Base-by-base conservation (phyloP, 2,797 vertebrate species). In the Cuculus canorus region DNA sequence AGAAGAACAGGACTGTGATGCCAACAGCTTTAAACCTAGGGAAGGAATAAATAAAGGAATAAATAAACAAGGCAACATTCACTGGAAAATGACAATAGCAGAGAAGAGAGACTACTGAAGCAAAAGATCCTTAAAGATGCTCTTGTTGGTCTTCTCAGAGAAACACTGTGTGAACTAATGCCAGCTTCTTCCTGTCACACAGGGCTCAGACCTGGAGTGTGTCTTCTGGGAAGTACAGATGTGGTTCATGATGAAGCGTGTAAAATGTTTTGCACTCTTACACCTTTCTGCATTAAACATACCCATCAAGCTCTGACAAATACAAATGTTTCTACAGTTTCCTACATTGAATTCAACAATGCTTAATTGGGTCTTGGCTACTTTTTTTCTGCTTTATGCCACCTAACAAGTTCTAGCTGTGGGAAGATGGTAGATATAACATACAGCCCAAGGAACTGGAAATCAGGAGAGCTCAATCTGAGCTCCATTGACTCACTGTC, bases 231-330 rank as follows among this genome's bases (percentile, higher is more conserved):
- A 27, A 1, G 2, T 18, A 37, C 27, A 87, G n/a, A 33, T 12
- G 3, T 11, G 10, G 5, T 22, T 41, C n/a, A 28, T 10, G 39
- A 56, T 9, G n/a, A 87, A 14, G 16, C 69, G n/a, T 4, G 28
- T 7, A 47, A 52, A 88, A 66, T 24, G 1, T 33, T 89, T 66
- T 47, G 23, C 32, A 48, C 17, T 27, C 8, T 54, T 63, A 52
- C 82, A 21, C 25, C 3, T 73, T 85, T 82, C 19, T 52, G 17
- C 2, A 0, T 43, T 33, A 41, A 70, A 66, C 0, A 0, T n/a
- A n/a, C 18, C 14, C 17, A 48, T 7, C 17, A 45, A 80, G 27
- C 7, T 65, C 47, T 65, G 63, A 45, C 7, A 64, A 91, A 66
- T 33, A 48, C 13, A 56, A 32, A 78, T 13, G 14, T 17, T 80